Evolutionary conservation across 2,888 invertebrate genomes (phyloP).

Genomic region (Schizaphis graminum): DNA sequence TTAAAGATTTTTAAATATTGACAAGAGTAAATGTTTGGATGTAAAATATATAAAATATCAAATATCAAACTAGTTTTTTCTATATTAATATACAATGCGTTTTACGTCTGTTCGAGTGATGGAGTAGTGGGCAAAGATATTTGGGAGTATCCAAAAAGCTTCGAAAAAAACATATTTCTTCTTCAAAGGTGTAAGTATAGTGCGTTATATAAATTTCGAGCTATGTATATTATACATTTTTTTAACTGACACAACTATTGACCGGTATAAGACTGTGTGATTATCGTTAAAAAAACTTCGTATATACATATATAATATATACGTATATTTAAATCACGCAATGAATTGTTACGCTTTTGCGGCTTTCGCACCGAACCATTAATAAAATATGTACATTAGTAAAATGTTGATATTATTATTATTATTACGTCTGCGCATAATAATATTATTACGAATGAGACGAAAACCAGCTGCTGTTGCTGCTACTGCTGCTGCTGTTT

Average conservation of each 20-base stretch:
- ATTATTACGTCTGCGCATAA: background rate
- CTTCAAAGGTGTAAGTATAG: background rate
- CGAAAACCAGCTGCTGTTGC: background rate
- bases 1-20: background rate
- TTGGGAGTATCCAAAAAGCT: background rate
- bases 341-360: background rate
- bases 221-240: background rate
- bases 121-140: background rate
- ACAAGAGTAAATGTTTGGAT: background rate
- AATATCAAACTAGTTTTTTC: background rate
- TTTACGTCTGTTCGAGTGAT: background rate
- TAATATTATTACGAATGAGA: background rate
- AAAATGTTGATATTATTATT: background rate
- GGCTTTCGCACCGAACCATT: background rate
- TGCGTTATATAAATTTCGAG: background rate
- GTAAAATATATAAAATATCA: background rate
- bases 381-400: background rate
- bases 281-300: background rate
- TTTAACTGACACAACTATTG: background rate
- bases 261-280: background rate
- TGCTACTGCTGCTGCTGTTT: background rate
- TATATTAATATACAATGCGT: background rate
- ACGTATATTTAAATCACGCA: background rate
- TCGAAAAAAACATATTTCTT: background rate
- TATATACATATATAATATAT: too few species aligned